Evolutionary conservation across 2,113 vertebrate species (phyloP).

Genomic region (Balaenoptera acutorostrata): DNA sequence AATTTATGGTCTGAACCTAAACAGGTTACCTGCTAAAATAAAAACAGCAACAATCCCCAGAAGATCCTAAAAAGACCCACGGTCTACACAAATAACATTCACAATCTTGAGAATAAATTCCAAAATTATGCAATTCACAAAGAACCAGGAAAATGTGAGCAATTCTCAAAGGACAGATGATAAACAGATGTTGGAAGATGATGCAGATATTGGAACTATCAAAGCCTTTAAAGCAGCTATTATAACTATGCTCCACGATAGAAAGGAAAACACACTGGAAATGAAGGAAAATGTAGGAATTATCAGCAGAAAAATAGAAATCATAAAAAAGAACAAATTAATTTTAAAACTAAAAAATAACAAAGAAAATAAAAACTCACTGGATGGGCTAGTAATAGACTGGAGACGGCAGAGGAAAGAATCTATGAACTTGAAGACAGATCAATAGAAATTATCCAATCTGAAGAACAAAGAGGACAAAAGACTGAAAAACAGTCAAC

Average conservation of each 20-base stretch:
- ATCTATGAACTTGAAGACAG: neutral
- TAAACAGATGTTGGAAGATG: neutral
- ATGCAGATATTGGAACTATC: neutral
- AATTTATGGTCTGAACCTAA: neutral
- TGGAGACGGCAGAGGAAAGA: neutral
- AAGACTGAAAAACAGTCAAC: neutral
- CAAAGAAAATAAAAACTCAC: neutral
- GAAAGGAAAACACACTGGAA: constrained; percentile 9
- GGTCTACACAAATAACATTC: neutral
- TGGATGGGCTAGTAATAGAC: neutral
- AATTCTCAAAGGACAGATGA: neutral
- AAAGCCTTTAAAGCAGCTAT: neutral
- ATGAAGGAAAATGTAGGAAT: neutral
- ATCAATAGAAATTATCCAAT: neutral
- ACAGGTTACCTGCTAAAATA: neutral
- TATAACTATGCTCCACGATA: neutral
- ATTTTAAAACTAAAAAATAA: constrained; percentile 12
- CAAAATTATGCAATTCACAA: neutral
- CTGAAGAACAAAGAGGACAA: neutral
- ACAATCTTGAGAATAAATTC: neutral
- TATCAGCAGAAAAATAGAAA: neutral
- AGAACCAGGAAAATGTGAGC: neutral
- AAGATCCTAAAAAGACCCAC: neutral
- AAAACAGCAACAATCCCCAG: neutral
- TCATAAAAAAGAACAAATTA: neutral